Base-by-base conservation (phyloP, 2,113 vertebrate genomes). In the Danionella cerebrum region DNA sequence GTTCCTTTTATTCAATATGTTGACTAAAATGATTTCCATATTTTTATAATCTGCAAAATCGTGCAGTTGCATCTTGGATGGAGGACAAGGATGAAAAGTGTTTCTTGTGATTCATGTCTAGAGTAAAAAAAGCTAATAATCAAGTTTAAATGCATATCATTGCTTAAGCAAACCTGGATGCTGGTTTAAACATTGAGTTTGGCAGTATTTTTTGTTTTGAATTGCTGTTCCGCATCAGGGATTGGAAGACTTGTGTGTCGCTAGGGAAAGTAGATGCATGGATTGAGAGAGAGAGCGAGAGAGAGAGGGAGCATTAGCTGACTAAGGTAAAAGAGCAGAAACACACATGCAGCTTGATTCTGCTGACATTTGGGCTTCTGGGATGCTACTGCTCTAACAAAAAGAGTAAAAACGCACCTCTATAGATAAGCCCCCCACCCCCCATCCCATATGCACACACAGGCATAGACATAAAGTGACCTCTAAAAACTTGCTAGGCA, bases 211-310 rank as follows among this genome's bases (percentile, higher is more conserved):
- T 10, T n/a, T 21, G 3, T 24, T 22, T 24, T 1, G 8, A 54
- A 5, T 57, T 22, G 47, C 5, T 4, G 47, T 54, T 47, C 27
- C 4, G 39, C 29, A 63, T 50, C 22, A 39, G 33, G 47, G 19
- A 9, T 12, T 57, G 57, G 1, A 14, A 47, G 19, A 55, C 48
- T 25, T 52, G 52, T n/a, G 7, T 50, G 65, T 57, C 71, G 57
- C 14, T 16, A 27, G 25, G 58, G 52, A 74, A 45, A 45, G 57
- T 24, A 19, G 38, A 29, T 19, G 39, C 45, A 51, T 48, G 25
- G 33, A 51, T 22, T 50, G 33, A 27, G n/a, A 63, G 8, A 77
- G 71, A 76, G 76, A 81, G 71, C 60, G 60, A 78, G 68, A 70
- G 62, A 75, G 29, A 8, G 35, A 27, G 11, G 36, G 14, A 14